Conservation (phyloP, 2,888 invertebrate genomes). For the Sclerodermus sp. region DNA sequence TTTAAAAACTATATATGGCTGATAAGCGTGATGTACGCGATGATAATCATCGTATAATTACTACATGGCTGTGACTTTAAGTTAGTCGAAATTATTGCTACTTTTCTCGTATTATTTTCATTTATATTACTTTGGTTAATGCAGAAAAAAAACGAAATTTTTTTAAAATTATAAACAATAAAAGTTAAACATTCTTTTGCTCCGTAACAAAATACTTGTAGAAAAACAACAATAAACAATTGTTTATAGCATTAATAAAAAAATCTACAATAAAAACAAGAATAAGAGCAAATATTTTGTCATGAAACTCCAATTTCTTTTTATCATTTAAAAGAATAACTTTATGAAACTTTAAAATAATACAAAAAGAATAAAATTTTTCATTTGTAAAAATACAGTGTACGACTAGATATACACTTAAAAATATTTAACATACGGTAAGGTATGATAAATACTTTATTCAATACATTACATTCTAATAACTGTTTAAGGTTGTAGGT, state of each 20-base stretch:
- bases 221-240: neutral
- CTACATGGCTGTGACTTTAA: neutral
- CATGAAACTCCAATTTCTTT: neutral
- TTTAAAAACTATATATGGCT: slow-evolving; percentile 20
- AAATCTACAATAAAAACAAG: neutral
- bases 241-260: neutral
- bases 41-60: neutral
- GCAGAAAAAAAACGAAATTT: too few relatives aligned
- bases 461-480: too few relatives aligned
- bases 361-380: neutral
- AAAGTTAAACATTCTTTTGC: too few relatives aligned
- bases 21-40: slow-evolving; percentile 12
- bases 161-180: too few relatives aligned
- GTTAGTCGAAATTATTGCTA: too few relatives aligned
- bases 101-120: too few relatives aligned
- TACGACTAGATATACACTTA: neutral
- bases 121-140: too few relatives aligned
- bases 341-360: neutral
- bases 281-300: neutral
- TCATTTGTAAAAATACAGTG: neutral
- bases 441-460: too few relatives aligned
- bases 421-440: neutral
- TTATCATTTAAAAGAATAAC: neutral
- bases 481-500: too few relatives aligned
- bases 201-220: neutral